A percentile compares a stretch with the other conserved stretches of the same genome.
Evolutionary conservation across 1,140 invertebrate genomes (phyloP).

Genomic region (Drosophila nebulosa): DNA sequence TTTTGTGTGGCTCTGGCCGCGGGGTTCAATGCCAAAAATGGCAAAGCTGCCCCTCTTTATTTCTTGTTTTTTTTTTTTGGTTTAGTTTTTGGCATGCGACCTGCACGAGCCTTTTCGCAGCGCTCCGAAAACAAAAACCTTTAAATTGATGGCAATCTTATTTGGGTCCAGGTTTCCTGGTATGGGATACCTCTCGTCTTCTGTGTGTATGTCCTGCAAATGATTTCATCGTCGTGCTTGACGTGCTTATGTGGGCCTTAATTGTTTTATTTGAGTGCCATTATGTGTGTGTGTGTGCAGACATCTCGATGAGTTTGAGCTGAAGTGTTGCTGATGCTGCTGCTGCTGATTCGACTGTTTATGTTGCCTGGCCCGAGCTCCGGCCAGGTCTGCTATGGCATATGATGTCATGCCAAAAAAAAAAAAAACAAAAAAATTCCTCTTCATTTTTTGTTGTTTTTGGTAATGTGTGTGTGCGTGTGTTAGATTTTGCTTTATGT

Average conservation of each 20-base stretch:
- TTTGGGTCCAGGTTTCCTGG: constrained; percentile 48
- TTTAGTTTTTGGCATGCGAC: constrained; percentile 64
- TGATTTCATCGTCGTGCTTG: constrained; percentile 70
- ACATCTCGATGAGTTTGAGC: constrained; percentile 16
- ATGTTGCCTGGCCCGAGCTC: constrained; percentile 40
- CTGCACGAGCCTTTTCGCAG: constrained; percentile 74
- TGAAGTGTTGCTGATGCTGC: constrained; percentile 16
- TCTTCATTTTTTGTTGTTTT: constrained; percentile 60
- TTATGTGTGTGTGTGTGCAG: constrained; percentile 40
- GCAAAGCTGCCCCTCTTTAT: constrained; percentile 48
- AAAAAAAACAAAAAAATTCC: constrained; percentile 56
- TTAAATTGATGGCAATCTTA: constrained; percentile 66
- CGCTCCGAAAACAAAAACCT: constrained; percentile 15
- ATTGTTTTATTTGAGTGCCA: constrained; percentile 79
- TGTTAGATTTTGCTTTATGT: constrained; percentile 24
- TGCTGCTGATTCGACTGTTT: constrained; percentile 28
- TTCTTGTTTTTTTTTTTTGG: constrained; percentile 19
- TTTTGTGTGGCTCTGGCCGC: constrained; percentile 50
- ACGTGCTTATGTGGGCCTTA: constrained; percentile 74
- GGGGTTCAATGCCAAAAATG: constrained; percentile 74
- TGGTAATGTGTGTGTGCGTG: constrained; percentile 28
- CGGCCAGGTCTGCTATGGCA: constrained; percentile 18
- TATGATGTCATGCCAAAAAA: constrained; percentile 74
- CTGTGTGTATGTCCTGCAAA: constrained; percentile 65
- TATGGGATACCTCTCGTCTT: not conserved